These are phyloP conservation scores for Drosophila rufa DNA, from an alignment of 1,140 invertebrate genomes.

Conservation along the genomic window DNA sequence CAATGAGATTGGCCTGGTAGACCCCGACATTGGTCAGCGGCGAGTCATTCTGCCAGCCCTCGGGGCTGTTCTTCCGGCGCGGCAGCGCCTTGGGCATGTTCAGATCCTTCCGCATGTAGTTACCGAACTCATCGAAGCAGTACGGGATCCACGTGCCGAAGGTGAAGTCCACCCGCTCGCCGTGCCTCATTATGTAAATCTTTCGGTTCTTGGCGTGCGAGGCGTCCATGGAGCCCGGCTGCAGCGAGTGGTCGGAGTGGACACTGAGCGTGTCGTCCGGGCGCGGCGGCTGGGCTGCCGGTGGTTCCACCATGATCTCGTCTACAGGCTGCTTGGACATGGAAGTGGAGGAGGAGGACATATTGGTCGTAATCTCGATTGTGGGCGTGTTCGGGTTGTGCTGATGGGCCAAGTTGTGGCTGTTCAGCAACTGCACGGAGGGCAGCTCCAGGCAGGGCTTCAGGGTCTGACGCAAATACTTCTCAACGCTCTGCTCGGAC, in stretches of 20 bases:
- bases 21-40: constrained; percentile 94
- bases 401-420: constrained; percentile 56
- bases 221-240: constrained; percentile 34
- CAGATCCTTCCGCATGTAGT: constrained; percentile 92
- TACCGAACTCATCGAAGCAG: constrained; percentile 93
- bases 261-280: constrained; percentile 77
- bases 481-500: constrained; percentile 80
- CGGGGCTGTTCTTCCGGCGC: constrained; percentile 86
- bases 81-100: constrained; percentile 94
- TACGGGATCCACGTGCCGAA: constrained; percentile 95
- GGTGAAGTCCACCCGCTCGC: constrained; percentile 95
- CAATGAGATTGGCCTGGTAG: constrained; percentile 90
- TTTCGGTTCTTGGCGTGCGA: constrained; percentile 85
- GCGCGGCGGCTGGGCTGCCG: constrained; percentile 49
- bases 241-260: constrained; percentile 66
- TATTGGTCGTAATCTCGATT: constrained; percentile 75
- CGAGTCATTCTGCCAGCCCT: constrained; percentile 92
- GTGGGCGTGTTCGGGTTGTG: constrained; percentile 73
- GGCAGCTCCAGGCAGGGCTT: constrained; percentile 77
- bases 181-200: constrained; percentile 89
- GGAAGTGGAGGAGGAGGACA: constrained; percentile 65
- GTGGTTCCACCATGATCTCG: constrained; percentile 78
- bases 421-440: constrained; percentile 64
- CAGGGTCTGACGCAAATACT: constrained; percentile 75
- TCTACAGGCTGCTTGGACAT: constrained; percentile 60